Evolutionary conservation across 2,888 invertebrate species (phyloP), one percentile per base, ranked within the genome.

Genomic region (Tuberolachnus salignus): DNA sequence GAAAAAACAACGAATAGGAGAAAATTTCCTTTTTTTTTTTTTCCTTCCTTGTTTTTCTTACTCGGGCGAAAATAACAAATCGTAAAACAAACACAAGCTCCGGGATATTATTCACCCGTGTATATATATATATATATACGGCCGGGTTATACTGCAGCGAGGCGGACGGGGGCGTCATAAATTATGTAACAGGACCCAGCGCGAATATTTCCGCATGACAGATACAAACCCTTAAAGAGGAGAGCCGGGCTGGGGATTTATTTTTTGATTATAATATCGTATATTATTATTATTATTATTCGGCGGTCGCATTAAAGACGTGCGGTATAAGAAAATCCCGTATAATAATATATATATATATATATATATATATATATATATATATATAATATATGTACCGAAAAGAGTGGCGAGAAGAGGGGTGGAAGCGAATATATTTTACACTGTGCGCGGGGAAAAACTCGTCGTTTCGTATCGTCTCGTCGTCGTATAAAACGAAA

Each of bases 151-250:
- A 72, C 49, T 59, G 53, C 70, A n/a, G 70, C 42, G 55, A 51
- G 6, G 42, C 16, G 23, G 21, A 34, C 34, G 34, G 53, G 59
- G 75, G 67, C 10, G 67, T 78, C 75, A 78, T 78, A 78, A 78
- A 78, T 78, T 78, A 78, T 78, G 75, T 78, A 78, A 78, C 75
- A 78, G 75, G 75, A 34, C 75, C 75, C 75, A 57, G 21, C 67
- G 59, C 75, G 75, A 78, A 78, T 78, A 78, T 78, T 78, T 78
- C 75, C 75, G 57, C 75, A 67, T 67, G 75, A 78, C 75, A 78
- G 75, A 78, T 78, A 78, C 75, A 78, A 66, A 78, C 67, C 75
- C 75, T 59, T 59, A 19, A 67, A 59, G 57, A 46, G 26, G 19
- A 34, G 34, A 6, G 6, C 23, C 19, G 46, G 66, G 46, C 23